phyloP scores from a whole-genome alignment of 1,140 invertebrate species.

The Cydia fagiglandana region DNA sequence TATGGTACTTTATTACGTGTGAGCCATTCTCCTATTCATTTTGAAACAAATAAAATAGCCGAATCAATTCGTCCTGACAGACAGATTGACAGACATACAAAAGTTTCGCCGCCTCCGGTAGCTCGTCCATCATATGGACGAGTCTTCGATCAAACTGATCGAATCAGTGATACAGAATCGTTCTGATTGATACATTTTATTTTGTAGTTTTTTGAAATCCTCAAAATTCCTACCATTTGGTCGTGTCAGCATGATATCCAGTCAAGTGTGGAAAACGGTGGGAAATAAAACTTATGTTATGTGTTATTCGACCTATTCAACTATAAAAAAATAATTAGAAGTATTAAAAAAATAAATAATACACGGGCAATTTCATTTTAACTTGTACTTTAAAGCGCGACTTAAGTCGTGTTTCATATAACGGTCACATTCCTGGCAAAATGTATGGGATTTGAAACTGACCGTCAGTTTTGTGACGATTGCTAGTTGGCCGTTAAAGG shows the following conservation, averaged over 20 bases:
- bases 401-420: too few species aligned
- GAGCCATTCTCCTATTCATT: background rate
- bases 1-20: background rate
- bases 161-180: background rate
- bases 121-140: slow-evolving; percentile 69
- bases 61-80: slow-evolving; percentile 28
- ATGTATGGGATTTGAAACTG: too few species aligned
- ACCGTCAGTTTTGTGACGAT: too few species aligned
- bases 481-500: too few species aligned
- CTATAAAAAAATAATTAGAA: background rate
- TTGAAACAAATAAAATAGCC: slow-evolving; percentile 1
- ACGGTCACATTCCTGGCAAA: too few species aligned
- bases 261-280: background rate
- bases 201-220: slow-evolving; percentile 21
- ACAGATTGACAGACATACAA: slow-evolving; percentile 53
- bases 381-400: too few species aligned
- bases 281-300: background rate
- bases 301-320: background rate
- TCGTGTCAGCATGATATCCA: background rate
- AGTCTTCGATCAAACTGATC: slow-evolving; percentile 62
- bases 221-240: background rate
- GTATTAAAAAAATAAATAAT: too few species aligned
- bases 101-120: slow-evolving; percentile 57
- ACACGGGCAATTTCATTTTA: too few species aligned
- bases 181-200: slow-evolving; percentile 49